A percentile compares a stretch with the other conserved stretches of the same genome.
Conservation (phyloP, 2,113 vertebrate genomes). For the Motacilla tschutschensis region DNA sequence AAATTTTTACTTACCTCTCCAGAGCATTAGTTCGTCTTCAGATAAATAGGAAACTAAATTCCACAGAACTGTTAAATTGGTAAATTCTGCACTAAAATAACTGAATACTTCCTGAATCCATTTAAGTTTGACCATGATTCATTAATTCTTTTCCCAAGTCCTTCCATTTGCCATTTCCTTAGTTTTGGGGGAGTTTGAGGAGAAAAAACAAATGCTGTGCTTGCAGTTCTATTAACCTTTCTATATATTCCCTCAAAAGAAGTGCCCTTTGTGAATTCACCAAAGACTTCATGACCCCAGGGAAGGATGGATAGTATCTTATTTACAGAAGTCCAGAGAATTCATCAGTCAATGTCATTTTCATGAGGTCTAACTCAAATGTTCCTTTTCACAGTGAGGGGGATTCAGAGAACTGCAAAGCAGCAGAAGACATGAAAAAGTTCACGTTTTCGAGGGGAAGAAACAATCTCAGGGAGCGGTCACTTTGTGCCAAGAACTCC, state of each 20-base stretch:
- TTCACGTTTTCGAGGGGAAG: not conserved
- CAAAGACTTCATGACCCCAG: not conserved
- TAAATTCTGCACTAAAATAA: constrained; percentile 6
- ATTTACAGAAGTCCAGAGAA: not conserved
- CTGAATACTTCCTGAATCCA: not conserved
- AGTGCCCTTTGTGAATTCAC: not conserved
- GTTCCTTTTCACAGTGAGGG: fast-evolving
- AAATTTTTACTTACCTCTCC: not conserved
- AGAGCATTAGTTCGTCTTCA: not conserved
- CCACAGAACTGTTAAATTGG: not conserved
- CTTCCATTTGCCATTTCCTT: not conserved
- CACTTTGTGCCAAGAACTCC: not conserved
- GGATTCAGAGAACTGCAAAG: not conserved
- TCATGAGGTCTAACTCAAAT: not conserved
- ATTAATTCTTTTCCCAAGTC: not conserved
- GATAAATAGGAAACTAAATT: constrained; percentile 19
- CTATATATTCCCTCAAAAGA: not conserved
- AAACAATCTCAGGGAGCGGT: not conserved
- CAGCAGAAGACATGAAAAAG: not conserved
- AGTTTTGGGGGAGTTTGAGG: not conserved
- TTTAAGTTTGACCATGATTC: not conserved
- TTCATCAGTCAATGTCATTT: not conserved
- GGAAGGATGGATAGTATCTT: not conserved
- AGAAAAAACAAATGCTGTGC: not conserved
- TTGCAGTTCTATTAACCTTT: not conserved